Evolutionary conservation across 2,797 vertebrate genomes (phyloP).

Genomic region (Sebastes oblongus): DNA sequence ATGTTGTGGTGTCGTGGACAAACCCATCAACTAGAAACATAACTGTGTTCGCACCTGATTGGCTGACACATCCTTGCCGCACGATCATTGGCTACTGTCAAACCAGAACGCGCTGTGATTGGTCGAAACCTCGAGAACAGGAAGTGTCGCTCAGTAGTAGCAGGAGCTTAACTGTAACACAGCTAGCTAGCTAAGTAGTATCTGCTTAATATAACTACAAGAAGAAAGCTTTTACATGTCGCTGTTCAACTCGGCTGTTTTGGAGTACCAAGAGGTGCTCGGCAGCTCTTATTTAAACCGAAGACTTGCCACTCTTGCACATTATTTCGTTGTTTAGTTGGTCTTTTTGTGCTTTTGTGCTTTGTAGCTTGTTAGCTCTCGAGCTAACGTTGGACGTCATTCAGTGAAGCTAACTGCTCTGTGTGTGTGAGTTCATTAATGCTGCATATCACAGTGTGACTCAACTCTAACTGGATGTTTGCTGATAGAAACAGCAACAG

Average conservation of each 20-base stretch:
- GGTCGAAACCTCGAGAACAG: conserved; percentile 57
- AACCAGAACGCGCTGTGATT: conserved; percentile 55
- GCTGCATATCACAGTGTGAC: conserved; percentile 6
- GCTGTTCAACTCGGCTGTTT: neutral
- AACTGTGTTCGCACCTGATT: conserved; percentile 83
- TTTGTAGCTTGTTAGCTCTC: conserved; percentile 42
- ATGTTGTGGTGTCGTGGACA: conserved; percentile 75
- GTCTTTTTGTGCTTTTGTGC: conserved; percentile 8
- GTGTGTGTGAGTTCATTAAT: conserved; percentile 4
- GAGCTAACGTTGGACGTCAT: conserved; percentile 38
- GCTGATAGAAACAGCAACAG: conserved; percentile 39
- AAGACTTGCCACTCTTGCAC: neutral
- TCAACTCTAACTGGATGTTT: conserved; percentile 55
- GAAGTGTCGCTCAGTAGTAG: conserved; percentile 67
- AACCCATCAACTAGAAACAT: conserved; percentile 40
- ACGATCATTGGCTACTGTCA: conserved; percentile 70
- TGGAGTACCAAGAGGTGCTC: neutral
- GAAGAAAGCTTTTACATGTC: neutral
- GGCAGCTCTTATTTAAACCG: no score
- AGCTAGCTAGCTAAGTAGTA: conserved; percentile 52
- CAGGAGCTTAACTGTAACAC: conserved; percentile 22
- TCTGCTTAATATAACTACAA: conserved; percentile 37
- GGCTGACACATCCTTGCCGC: conserved; percentile 18
- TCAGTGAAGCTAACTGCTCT: conserved; percentile 22
- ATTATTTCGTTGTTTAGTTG: neutral